Percentiles rank a stretch among this genome's conserved stretches.
Evolutionary conservation across 2,797 vertebrate species (phyloP).

Genomic region (Buphagus erythrorhynchus): DNA sequence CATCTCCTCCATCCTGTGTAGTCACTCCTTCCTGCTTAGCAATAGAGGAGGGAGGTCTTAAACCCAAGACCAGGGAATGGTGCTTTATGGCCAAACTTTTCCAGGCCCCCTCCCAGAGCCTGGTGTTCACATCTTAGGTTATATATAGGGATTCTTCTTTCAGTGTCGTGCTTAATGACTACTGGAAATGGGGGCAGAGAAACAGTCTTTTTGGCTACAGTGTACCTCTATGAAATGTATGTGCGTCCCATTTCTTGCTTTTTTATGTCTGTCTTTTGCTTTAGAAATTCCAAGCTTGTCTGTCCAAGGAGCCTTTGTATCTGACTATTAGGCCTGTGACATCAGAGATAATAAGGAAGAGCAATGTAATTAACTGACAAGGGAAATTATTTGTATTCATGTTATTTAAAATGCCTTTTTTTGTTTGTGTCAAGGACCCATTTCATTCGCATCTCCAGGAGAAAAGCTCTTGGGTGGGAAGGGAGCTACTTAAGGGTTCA

Average conservation of each 20-base stretch:
- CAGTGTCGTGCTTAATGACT: neutral
- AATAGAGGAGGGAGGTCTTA: neutral
- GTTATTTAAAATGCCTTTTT: constrained; percentile 23
- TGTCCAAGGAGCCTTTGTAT: neutral
- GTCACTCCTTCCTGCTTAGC: neutral
- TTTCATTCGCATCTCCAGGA: constrained; percentile 10
- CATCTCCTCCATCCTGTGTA: neutral
- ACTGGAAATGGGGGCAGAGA: neutral
- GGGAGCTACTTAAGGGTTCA: neutral
- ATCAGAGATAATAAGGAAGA: neutral
- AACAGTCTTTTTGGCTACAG: neutral
- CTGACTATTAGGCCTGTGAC: neutral
- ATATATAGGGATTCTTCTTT: neutral
- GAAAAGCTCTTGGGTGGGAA: constrained; percentile 18
- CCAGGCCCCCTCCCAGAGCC: neutral
- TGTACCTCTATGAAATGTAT: neutral
- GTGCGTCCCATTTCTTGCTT: neutral
- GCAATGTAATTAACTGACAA: constrained; percentile 12
- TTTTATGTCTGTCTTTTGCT: neutral
- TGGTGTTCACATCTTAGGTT: neutral
- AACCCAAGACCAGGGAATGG: neutral
- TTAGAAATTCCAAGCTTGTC: neutral
- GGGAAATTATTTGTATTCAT: neutral
- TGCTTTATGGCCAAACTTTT: neutral
- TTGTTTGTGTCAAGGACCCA: constrained; percentile 3